Base-by-base conservation (phyloP, 2,888 invertebrate species). In the Synergus laeviventris region DNA sequence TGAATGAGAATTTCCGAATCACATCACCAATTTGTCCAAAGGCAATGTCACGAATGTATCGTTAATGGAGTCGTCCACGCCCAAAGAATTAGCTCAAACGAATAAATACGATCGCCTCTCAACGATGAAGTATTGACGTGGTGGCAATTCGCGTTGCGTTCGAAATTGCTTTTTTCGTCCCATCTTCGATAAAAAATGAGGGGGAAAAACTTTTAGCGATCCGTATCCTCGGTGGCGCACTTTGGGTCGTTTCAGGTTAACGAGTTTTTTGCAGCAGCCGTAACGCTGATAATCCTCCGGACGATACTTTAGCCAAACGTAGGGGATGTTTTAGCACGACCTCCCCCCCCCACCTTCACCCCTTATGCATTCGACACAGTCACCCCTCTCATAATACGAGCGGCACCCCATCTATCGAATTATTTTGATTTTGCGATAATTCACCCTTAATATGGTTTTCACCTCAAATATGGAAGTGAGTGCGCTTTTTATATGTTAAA, bases 371-470 rank as follows among this genome's bases (percentile, higher is more conserved):
- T 81, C 84, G 81, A 83, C 81, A 80, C 79, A 76, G 76, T 78
- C 76, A 81, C 81, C 86, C 86, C 84, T 84, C 85, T 83, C 84
- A 84, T 84, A 86, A 84, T 83, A 82, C 84, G 78, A 77, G 79
- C 84, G 84, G 82, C 85, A 82, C 86, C 87, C 86, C 80, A 85
- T 84, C 86, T 84, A 87, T 88, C 89, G 89, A 90, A 89, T 90
- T 90, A 90, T 90, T 90, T 89, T 89, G 88, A 90, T 90, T 90
- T 88, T 85, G 82, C 84, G 90, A 90, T 90, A 90, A 90, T 90
- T 90, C 89, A 86, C 86, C 88, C 87, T 86, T 88, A 88, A 90
- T 87, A 85, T 86, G 84, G 76, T 81, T 79, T 84, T 84, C 83
- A 81, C 82, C 61, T 81, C 81, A 78, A 77, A 75, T 76, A 74